Evolutionary conservation across 2,888 invertebrate species (phyloP).

Genomic region (Agrotis clavis): DNA sequence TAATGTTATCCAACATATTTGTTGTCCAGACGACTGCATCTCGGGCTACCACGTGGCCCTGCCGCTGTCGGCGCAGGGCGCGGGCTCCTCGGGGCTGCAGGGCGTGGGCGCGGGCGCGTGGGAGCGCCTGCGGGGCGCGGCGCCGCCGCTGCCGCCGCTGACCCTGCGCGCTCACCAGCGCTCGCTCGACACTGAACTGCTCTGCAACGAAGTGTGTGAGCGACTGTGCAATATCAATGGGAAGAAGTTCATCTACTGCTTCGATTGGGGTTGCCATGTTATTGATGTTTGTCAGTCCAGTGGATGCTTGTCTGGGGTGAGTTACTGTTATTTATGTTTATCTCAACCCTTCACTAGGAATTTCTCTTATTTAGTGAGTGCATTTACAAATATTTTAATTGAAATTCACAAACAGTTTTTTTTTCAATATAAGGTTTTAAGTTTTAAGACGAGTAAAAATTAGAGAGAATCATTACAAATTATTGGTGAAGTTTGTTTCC

Average conservation of each 20-base stretch:
- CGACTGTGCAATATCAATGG: conserved; percentile 83
- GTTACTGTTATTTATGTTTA: conserved; percentile 49
- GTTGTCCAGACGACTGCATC: conserved; percentile 92
- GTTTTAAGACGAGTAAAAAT: neutral
- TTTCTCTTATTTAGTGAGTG: too few relatives aligned
- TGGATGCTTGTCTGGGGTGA: conserved; percentile 88
- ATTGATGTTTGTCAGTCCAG: conserved; percentile 89
- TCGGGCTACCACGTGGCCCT: conserved; percentile 94
- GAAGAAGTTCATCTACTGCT: conserved; percentile 89
- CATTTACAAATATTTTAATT: too few relatives aligned
- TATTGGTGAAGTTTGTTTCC: too few relatives aligned
- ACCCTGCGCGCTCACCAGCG: conserved; percentile 85
- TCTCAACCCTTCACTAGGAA: too few relatives aligned
- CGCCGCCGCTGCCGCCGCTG: conserved; percentile 68
- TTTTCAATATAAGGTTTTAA: neutral
- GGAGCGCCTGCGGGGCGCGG: conserved; percentile 75
- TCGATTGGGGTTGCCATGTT: conserved; percentile 90
- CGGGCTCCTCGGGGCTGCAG: conserved; percentile 93
- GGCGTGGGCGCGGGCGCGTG: conserved; percentile 90
- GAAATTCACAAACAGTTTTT: too few relatives aligned
- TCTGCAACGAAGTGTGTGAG: conserved; percentile 89
- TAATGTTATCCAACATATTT: neutral
- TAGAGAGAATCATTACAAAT: neutral
- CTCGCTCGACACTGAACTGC: conserved; percentile 86
- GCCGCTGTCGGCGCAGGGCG: conserved; percentile 94